Percentiles rank a stretch among this genome's conserved stretches.
These are phyloP conservation scores for Sebastes minor DNA, from an alignment of 2,797 vertebrate genomes.

Conservation along the genomic window DNA sequence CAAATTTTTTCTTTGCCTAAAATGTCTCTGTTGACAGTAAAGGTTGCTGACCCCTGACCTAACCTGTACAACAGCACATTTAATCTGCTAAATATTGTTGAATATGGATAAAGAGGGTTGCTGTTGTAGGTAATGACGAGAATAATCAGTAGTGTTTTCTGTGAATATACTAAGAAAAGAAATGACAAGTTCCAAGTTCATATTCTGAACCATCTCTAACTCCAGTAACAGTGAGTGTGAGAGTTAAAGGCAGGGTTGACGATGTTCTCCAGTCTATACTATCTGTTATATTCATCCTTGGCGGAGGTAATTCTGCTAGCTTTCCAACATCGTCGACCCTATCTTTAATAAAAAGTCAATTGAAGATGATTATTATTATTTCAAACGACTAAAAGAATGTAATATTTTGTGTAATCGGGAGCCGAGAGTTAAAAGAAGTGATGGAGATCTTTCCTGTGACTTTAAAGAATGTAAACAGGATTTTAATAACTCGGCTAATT, in stretches of 20 bases:
- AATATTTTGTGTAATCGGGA: neutral
- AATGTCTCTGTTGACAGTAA: no score
- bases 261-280: no score
- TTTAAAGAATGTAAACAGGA: constrained; percentile 30
- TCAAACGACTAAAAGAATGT: constrained; percentile 34
- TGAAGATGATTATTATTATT: neutral
- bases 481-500: constrained; percentile 8
- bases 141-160: neutral
- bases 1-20: no score
- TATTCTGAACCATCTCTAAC: neutral
- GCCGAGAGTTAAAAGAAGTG: neutral
- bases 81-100: neutral
- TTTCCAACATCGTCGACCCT: no score
- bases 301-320: no score
- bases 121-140: neutral
- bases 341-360: neutral
- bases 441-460: constrained; percentile 14
- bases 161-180: neutral
- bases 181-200: neutral
- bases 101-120: neutral
- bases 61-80: neutral
- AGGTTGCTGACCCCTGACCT: neutral
- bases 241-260: neutral
- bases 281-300: no score
- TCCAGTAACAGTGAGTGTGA: neutral